Evolutionary conservation across 2,888 invertebrate genomes (phyloP), one percentile per base, ranked within the genome.

Genomic region (Unio pictorum): DNA sequence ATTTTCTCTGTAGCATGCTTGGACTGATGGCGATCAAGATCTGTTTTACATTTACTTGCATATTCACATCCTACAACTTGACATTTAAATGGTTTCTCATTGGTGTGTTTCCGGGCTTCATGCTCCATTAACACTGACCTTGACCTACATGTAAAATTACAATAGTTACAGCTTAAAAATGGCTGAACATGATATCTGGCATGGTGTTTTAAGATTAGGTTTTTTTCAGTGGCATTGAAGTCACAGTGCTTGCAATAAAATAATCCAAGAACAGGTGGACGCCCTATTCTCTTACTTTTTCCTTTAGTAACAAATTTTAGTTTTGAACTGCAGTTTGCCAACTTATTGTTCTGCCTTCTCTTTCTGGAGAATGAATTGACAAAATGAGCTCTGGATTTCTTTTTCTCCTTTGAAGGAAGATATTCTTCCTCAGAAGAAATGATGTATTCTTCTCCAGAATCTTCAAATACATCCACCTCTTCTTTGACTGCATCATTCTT

Each of bases 71-170:
- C 68, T 55, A 75, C 69, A 67, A 73, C 57, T 4, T 74, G 59
- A 72, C 85, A 85, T 64, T 75, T 79, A 61, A 81, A 82, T 15
- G 79, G 79, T 60, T 79, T 81, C 45, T 73, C 74, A 45, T 75
- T 76, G n/a, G 80, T 82, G 67, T 85, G 84, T 20, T 62, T 72
- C 61, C 71, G 74, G 4, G 79, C 78, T 63, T 80, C 80, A 74
- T 85, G 85, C 62, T 81, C 78, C 17, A 72, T 67, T 20, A 80
- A 64, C 4, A 61, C 69, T 56, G 72, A 71, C 23, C 64, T 68
- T 23, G 73, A 66, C 56, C 70, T 74, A 23, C 79, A 76, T 60
- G 59, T 68, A 66, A 75, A 80, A 15, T 81, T 75, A 72, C 84
- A 84, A 62, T 70, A 80, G 20, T 75, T 65, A 70, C 84, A 85